phyloP scores from a whole-genome alignment of 2,888 invertebrate species.

The Portevinia maculata region DNA sequence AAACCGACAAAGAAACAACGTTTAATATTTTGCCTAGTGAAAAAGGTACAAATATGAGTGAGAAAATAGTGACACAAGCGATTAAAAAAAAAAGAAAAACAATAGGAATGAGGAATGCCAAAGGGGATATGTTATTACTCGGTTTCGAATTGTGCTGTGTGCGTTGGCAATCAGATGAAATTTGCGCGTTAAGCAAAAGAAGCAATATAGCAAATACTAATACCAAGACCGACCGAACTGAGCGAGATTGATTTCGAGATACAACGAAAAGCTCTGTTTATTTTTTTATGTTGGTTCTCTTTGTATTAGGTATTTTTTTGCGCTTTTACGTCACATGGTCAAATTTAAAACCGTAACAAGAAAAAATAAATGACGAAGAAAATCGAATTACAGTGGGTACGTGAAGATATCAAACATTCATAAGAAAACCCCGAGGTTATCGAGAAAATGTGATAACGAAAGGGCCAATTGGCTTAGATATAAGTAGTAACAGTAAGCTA shows the following conservation, averaged over 20 bases:
- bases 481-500: no score
- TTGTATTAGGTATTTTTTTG: constrained; percentile 45
- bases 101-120: constrained; percentile 18
- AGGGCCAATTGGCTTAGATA: no score
- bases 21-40: constrained; percentile 11
- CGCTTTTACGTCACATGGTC: constrained; percentile 53
- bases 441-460: constrained; percentile 10
- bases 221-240: neutral
- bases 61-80: neutral
- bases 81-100: neutral
- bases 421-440: constrained; percentile 40
- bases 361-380: constrained; percentile 32
- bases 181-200: no score
- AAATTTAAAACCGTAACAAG: constrained; percentile 37
- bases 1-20: constrained; percentile 6
- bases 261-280: constrained; percentile 33
- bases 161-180: constrained; percentile 25
- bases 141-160: constrained; percentile 14
- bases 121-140: constrained; percentile 37
- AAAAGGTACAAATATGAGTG: constrained; percentile 35
- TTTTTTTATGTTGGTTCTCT: constrained; percentile 31
- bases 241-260: constrained; percentile 1
- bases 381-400: constrained; percentile 52
- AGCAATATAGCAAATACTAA: no score
- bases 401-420: constrained; percentile 49